These are phyloP conservation scores for Aplocera efformata DNA, from an alignment of 2,888 invertebrate species.

Conservation along the genomic window DNA sequence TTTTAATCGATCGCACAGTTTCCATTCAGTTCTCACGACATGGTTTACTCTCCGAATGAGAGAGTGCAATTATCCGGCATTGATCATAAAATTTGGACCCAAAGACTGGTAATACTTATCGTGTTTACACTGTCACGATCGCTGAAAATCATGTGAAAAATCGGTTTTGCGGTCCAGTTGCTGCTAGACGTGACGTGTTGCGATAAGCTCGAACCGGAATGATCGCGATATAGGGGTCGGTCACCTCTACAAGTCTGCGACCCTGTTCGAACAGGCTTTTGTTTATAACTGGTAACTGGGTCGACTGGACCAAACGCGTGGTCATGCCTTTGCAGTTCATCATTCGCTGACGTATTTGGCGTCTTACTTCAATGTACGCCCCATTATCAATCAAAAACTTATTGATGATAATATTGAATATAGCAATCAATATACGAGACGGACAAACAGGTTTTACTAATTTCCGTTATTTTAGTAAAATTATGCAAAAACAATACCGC, in stretches of 20 bases:
- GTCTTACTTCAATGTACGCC: neutral
- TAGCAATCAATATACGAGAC: neutral
- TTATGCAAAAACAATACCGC: slow-evolving; percentile 3
- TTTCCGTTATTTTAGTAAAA: slow-evolving; percentile 13
- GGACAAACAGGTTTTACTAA: slow-evolving; percentile 4
- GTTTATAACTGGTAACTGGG: slow-evolving; percentile 53
- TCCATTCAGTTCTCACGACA: slow-evolving; percentile 9
- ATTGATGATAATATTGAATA: too few species aligned
- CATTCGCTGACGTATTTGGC: slow-evolving; percentile 12
- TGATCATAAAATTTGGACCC: slow-evolving; percentile 10
- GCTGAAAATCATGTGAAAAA: slow-evolving; percentile 42
- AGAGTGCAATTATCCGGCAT: slow-evolving; percentile 15
- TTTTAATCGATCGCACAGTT: neutral
- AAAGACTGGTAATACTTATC: slow-evolving; percentile 6
- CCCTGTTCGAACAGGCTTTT: slow-evolving; percentile 57
- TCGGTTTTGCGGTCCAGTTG: slow-evolving; percentile 56
- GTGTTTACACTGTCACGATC: slow-evolving; percentile 6
- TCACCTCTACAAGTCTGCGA: slow-evolving; percentile 68
- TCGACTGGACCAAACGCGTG: slow-evolving; percentile 34
- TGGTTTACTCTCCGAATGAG: slow-evolving; percentile 10
- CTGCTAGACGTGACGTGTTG: slow-evolving; percentile 26
- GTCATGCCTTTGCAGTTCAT: slow-evolving; percentile 18
- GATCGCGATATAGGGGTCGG: slow-evolving; percentile 63
- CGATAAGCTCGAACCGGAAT: slow-evolving; percentile 65
- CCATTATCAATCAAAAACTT: too few species aligned